Evolutionary conservation across 2,797 vertebrate species (phyloP).

Genomic region (Pipistrellus nathusii): DNA sequence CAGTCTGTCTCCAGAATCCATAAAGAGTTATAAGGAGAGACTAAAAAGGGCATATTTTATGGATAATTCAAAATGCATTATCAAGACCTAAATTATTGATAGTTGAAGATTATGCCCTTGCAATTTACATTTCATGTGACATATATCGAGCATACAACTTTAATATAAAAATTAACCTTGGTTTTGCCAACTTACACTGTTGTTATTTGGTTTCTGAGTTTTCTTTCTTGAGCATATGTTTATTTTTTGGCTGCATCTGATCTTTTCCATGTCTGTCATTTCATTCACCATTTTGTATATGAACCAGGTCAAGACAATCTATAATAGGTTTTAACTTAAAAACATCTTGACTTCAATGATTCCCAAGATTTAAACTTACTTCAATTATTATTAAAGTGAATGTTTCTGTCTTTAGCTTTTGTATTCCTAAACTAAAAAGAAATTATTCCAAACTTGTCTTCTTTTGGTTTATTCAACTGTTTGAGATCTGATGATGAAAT

Average conservation of each 20-base stretch:
- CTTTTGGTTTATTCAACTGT: slow-evolving; percentile 54
- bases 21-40: neutral
- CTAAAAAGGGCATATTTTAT: slow-evolving; percentile 16
- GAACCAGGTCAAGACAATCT: neutral
- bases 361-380: neutral
- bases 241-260: neutral
- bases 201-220: neutral
- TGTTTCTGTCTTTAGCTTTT: slow-evolving; percentile 50
- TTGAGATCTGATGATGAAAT: slow-evolving; percentile 44
- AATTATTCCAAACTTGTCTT: slow-evolving; percentile 55
- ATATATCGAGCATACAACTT: slow-evolving; percentile 1
- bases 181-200: neutral
- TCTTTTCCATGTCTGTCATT: neutral
- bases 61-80: neutral
- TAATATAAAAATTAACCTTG: slow-evolving; percentile 34
- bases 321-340: slow-evolving; percentile 8
- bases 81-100: slow-evolving; percentile 4
- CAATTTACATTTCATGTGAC: slow-evolving; percentile 8
- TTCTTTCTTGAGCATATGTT: neutral
- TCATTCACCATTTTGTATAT: neutral
- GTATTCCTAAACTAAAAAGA: slow-evolving; percentile 68
- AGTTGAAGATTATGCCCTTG: neutral
- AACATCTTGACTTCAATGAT: slow-evolving; percentile 17
- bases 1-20: neutral
- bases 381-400: slow-evolving; percentile 40